A percentile compares a stretch with the other conserved stretches of the same genome.
Evolutionary conservation across 2,113 vertebrate species (phyloP).

Genomic region (Periophthalmus modestus): DNA sequence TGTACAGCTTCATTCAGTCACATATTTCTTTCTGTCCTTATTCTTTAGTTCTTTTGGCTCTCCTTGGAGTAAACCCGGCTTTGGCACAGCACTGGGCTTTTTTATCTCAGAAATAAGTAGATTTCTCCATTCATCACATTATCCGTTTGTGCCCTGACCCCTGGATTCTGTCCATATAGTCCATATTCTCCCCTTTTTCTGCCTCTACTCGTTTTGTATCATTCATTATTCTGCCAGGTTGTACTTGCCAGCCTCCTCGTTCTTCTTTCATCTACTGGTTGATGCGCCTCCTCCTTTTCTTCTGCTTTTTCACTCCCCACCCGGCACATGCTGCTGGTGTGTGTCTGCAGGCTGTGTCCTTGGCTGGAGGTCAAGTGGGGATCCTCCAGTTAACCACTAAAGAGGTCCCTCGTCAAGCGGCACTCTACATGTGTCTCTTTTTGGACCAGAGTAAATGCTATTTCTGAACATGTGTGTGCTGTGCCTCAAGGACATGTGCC

Average conservation of each 20-base stretch:
- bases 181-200: slow-evolving; percentile 19
- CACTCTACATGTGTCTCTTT: slow-evolving; percentile 17
- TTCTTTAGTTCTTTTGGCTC: slow-evolving; percentile 39
- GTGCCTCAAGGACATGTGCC: slow-evolving; percentile 46
- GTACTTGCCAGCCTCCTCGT: slow-evolving; percentile 39
- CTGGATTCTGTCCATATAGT: slow-evolving; percentile 29
- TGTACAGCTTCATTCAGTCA: slow-evolving; percentile 34
- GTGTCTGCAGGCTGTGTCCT: slow-evolving; percentile 55
- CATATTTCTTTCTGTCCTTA: slow-evolving; percentile 38
- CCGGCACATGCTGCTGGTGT: slow-evolving; percentile 38
- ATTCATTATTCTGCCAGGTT: slow-evolving; percentile 49
- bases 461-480: slow-evolving; percentile 22
- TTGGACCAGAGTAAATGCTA: slow-evolving; percentile 30
- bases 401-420: slow-evolving; percentile 37
- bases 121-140: slow-evolving; percentile 47
- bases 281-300: slow-evolving; percentile 26
- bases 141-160: slow-evolving; percentile 25
- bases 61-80: slow-evolving; percentile 38
- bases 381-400: slow-evolving; percentile 34
- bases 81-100: slow-evolving; percentile 2
- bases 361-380: slow-evolving; percentile 63
- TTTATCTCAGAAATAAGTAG: slow-evolving; percentile 31
- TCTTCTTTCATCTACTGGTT: slow-evolving; percentile 32
- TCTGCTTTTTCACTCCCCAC: slow-evolving; percentile 38
- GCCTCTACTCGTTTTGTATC: slow-evolving; percentile 50